A percentile compares a stretch with the other conserved stretches of the same genome.
Conservation (phyloP, 2,888 invertebrate species). For the Aporophyla lueneburgensis region DNA sequence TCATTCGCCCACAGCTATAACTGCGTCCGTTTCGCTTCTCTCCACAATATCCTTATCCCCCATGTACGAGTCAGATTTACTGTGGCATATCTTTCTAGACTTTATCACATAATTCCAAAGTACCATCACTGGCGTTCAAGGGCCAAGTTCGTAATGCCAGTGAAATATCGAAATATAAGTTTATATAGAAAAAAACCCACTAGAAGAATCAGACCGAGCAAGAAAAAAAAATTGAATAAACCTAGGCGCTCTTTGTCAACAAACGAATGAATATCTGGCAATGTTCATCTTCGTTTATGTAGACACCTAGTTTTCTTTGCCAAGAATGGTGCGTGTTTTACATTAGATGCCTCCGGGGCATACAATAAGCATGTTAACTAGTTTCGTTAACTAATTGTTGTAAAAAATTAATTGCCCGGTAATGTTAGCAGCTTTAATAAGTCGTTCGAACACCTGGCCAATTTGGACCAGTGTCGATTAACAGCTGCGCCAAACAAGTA, state of each 20-base stretch:
- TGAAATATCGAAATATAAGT: neutral
- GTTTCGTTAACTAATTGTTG: slow-evolving; percentile 46
- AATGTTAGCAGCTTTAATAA: slow-evolving; percentile 34
- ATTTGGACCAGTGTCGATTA: slow-evolving; percentile 38
- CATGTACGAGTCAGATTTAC: neutral
- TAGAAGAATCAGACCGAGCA: neutral
- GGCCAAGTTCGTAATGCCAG: neutral
- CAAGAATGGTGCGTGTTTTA: slow-evolving; percentile 20
- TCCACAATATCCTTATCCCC: neutral
- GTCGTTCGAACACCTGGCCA: slow-evolving; percentile 52
- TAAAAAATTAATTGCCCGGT: slow-evolving; percentile 53
- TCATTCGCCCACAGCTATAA: neutral
- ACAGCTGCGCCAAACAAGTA: slow-evolving; percentile 31
- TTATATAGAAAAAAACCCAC: neutral
- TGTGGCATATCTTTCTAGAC: neutral
- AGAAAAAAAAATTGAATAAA: slow-evolving; percentile 14
- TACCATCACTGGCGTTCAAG: neutral
- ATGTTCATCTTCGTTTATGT: neutral
- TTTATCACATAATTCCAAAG: neutral
- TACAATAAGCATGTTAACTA: slow-evolving; percentile 24
- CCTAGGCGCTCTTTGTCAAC: slow-evolving; percentile 26
- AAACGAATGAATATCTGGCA: slow-evolving; percentile 20
- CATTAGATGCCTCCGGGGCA: slow-evolving; percentile 24
- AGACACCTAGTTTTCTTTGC: slow-evolving; percentile 25
- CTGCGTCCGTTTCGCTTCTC: neutral